Conservation (phyloP, 2,888 invertebrate species). For the Limnephilus rhombicus region DNA sequence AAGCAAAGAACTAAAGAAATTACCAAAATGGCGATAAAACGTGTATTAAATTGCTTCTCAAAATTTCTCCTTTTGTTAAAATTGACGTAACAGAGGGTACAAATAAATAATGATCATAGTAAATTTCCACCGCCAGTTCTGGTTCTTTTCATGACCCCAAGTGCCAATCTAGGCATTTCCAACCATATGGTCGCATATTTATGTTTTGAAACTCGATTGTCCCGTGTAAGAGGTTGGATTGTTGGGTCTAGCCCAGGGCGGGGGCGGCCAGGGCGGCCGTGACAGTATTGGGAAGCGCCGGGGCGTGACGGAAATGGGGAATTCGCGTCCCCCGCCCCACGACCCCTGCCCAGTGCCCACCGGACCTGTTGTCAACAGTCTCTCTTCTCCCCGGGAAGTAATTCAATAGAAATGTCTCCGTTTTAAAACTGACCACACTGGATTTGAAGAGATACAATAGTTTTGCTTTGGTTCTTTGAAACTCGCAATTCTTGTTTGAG, state of each 20-base stretch:
- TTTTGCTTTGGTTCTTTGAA: not conserved
- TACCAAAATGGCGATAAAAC: too few species aligned
- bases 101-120: too few species aligned
- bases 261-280: constrained; percentile 16
- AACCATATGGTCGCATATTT: not conserved
- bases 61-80: too few species aligned
- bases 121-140: too few species aligned
- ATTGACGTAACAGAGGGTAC: too few species aligned
- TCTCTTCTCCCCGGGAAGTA: constrained; percentile 26
- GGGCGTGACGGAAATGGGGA: constrained; percentile 50
- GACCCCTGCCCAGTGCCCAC: not conserved
- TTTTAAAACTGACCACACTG: not conserved
- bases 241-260: not conserved
- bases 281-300: constrained; percentile 23
- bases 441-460: not conserved
- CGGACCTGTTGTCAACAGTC: constrained; percentile 49
- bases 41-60: too few species aligned
- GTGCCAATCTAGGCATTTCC: not conserved
- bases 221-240: not conserved
- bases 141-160: not conserved
- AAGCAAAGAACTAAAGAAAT: too few species aligned
- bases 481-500: not conserved
- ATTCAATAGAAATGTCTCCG: constrained; percentile 25
- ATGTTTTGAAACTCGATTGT: constrained; percentile 24
- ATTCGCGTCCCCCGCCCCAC: constrained; percentile 38